Base-by-base conservation (phyloP, 2,888 invertebrate species). In the Rotaria socialis region DNA sequence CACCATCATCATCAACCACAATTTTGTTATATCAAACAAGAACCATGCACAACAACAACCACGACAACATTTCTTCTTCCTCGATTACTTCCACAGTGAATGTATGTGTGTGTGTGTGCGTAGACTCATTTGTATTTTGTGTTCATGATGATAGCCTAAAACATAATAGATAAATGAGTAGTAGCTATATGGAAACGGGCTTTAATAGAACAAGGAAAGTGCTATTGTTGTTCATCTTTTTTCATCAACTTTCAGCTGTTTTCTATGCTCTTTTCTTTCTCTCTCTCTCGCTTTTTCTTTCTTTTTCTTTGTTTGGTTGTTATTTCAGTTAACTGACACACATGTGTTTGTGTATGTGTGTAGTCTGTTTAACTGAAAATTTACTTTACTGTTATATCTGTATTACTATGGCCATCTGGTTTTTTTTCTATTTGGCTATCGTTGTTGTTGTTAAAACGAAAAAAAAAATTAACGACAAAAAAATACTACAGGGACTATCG, bases 391-490 rank as follows among this genome's bases (percentile, higher is more conserved):
- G 56, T 56, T 56, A 56, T 56, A 24, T 3, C 56, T 67, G 67
- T 67, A 67, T 67, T 67, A 67, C 67, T 67, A 35, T 67, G 67
- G 67, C 67, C 67, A 67, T 67, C 67, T 35, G 67, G 52, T 52
- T 52, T 52, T 52, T 67, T 67, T 67, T 67, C 35, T 67, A 27
- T 67, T 67, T 67, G 67, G 67, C 67, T 67, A 35, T 67, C 35
- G 67, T 67, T 67, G 67, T 35, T 67, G 67, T 67, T 67, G 67
- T 67, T 67, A 35, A 67, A 67, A 67, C 67, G 67, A 67, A 67
- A 67, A 67, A 27, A 67, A 67, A 67, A 27, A 60, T 10, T 60
- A 0, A 60, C 60, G 60, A 67, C 14, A 67, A 67, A 67, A 67
- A 35, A 67, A 5, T 67, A 67, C 67, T 67, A 6, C 67, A 67